Evolutionary conservation across 2,888 invertebrate species (phyloP).

Genomic region (Nephrotoma flavescens): DNA sequence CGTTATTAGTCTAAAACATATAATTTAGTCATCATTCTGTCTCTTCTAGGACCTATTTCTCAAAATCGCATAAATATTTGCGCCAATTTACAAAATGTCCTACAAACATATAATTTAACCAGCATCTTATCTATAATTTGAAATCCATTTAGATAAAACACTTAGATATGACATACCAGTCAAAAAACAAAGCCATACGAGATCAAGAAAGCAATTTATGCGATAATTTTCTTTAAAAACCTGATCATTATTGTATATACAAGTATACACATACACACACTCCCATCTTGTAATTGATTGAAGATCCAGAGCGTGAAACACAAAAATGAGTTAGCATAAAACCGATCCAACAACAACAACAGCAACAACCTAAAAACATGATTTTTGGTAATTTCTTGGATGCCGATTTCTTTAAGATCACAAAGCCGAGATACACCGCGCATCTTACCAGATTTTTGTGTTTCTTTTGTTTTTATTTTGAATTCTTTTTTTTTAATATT

Average conservation of each 20-base stretch:
- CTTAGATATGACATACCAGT: neutral
- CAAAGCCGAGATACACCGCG: neutral
- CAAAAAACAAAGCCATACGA: neutral
- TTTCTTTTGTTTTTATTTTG: neutral
- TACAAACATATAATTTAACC: neutral
- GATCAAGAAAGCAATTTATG: neutral
- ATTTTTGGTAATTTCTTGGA: neutral
- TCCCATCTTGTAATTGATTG: neutral
- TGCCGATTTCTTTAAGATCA: neutral
- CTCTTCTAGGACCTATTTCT: neutral
- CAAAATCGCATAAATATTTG: neutral
- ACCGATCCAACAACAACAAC: neutral
- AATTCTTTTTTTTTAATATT: neutral
- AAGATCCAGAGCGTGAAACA: neutral
- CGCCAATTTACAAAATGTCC: neutral
- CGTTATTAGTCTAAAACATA: neutral
- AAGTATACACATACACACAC: neutral
- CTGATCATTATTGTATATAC: neutral
- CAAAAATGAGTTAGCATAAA: neutral
- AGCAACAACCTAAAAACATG: neutral
- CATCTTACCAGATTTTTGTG: neutral
- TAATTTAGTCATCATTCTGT: neutral
- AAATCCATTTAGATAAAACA: neutral
- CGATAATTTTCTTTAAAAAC: neutral
- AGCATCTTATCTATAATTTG: neutral